phyloP scores from a whole-genome alignment of 2,888 invertebrate species.

The Zelleria hepariella region DNA sequence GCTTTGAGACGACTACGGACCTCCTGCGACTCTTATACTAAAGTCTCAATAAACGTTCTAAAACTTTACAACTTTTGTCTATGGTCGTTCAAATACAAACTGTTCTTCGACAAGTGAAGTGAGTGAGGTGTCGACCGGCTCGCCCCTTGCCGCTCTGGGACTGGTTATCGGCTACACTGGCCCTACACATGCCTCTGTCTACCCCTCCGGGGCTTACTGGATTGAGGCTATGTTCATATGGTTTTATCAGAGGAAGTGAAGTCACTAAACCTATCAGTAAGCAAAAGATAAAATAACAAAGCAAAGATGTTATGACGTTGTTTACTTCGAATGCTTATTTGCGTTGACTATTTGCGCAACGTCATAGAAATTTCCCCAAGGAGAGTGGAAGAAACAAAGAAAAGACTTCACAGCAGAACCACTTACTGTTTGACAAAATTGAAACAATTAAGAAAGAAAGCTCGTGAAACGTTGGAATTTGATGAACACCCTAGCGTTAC shows the following conservation, averaged over 20 bases:
- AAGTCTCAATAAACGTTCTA: conserved; percentile 50
- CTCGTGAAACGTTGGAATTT: too few species aligned
- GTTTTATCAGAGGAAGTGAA: not conserved
- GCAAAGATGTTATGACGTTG: conserved; percentile 28
- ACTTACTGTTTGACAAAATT: too few species aligned
- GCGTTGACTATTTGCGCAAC: conserved; percentile 19
- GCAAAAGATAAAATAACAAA: not conserved
- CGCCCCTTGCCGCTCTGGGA: too few species aligned
- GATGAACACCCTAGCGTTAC: too few species aligned
- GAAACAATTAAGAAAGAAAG: too few species aligned
- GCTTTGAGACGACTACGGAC: conserved; percentile 45
- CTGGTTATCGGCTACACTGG: too few species aligned
- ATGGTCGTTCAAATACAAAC: conserved; percentile 59
- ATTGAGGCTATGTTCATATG: not conserved
- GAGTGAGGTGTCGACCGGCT: too few species aligned
- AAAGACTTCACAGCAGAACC: too few species aligned
- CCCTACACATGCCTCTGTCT: too few species aligned
- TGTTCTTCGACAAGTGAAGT: conserved; percentile 30
- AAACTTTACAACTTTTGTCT: conserved; percentile 63
- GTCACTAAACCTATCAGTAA: not conserved
- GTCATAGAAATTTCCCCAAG: conserved; percentile 29
- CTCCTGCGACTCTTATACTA: conserved; percentile 47
- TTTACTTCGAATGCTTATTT: conserved; percentile 15
- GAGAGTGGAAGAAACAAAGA: conserved; percentile 6
- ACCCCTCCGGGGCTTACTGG: not conserved